Base-by-base conservation (phyloP, 2,797 vertebrate species). In the Oreochromis mossambicus region DNA sequence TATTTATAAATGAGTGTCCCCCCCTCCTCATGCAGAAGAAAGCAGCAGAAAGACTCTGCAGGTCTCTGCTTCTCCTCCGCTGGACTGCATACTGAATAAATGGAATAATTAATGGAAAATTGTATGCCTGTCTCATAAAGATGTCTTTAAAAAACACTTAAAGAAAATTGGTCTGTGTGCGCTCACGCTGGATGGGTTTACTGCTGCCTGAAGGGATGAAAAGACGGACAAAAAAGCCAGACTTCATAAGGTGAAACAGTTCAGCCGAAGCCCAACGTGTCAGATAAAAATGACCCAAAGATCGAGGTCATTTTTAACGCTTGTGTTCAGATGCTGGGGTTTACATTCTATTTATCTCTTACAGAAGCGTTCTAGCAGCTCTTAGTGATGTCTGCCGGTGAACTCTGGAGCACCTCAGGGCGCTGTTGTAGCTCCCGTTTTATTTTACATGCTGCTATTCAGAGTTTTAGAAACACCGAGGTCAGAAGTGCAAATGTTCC, bases 1-100 rank as follows among this genome's bases (percentile, higher is more conserved):
- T 98, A 99, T 99, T 99, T 99, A 98, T 99, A 98, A 99, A 99
- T 99, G 98, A 98, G 96, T 96, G 97, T 96, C 97, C 82, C 97
- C 83, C 97, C 38, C 70, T 8, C 26, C 73, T 14, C 48, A 3
- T 94, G 94, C 96, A 97, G 97, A 97, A 98, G 97, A 95, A 96
- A 92, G 85, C 92, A 92, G 95, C 97, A 98, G 97, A 99, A 98
- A 98, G 96, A 97, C 98, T 96, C 98, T 96, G 97, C 98, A 97
- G 98, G 98, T 97, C 97, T 95, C 98, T 97, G 97, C 97, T 97
- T 96, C 97, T 97, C 95, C 93, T 95, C 96, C 95, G 95, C 97
- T 96, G 96, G 96, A 97, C 95, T 96, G 96, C 96, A 97, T 97
- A 97, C 96, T 61, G 86, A 93, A 93, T 93, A 95, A 96, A 95